Evolutionary conservation across 2,113 vertebrate species (phyloP).

Genomic region (Mormyrus lacerda): DNA sequence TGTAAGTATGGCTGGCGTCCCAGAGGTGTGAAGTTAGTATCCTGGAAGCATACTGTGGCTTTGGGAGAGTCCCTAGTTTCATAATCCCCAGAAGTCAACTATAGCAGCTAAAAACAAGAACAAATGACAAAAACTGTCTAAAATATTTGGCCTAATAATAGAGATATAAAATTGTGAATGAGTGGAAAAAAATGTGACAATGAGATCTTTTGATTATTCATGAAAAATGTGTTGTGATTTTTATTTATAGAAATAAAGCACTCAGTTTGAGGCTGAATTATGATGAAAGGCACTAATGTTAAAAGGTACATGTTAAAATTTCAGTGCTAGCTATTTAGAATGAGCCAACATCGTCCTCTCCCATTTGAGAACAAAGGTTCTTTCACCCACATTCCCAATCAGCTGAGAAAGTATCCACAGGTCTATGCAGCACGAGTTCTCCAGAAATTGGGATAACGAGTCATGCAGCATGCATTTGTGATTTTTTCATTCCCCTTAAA

Average conservation of each 20-base stretch:
- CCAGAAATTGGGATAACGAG: not conserved
- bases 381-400: not conserved
- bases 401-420: not conserved
- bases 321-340: not conserved
- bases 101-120: conserved; percentile 28
- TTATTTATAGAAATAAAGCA: conserved; percentile 29
- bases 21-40: conserved; percentile 42
- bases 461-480: not conserved
- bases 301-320: not conserved
- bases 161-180: conserved; percentile 2
- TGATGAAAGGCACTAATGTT: not conserved
- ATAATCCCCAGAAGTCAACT: conserved; percentile 31
- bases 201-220: conserved; percentile 31
- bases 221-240: not conserved
- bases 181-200: conserved; percentile 40
- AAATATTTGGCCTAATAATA: not conserved
- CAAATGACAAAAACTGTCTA: conserved; percentile 31
- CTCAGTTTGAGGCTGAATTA: conserved; percentile 8
- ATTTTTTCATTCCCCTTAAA: conserved; percentile 30
- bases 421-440: not conserved
- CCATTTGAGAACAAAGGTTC: conserved; percentile 28
- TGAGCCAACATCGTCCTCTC: conserved; percentile 61
- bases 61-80: conserved; percentile 48
- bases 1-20: conserved; percentile 42
- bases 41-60: conserved; percentile 35